These are phyloP conservation scores for Vombatus ursinus DNA, from an alignment of 2,113 vertebrate genomes.

Conservation along the genomic window DNA sequence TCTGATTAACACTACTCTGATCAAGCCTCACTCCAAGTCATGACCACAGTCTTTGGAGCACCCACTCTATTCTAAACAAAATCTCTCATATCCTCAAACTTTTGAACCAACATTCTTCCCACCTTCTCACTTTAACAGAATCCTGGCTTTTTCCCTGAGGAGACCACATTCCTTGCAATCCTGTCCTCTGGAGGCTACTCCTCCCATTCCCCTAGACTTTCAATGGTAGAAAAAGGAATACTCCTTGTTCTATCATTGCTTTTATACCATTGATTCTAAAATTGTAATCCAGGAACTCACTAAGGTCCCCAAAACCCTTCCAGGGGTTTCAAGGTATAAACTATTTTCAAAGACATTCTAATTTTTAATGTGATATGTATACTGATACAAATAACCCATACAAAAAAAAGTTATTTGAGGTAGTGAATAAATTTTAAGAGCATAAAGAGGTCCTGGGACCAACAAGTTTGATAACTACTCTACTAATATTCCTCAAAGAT, in stretches of 20 bases:
- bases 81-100: neutral
- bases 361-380: neutral
- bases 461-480: too few species aligned
- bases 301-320: neutral
- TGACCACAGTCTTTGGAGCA: neutral
- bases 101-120: neutral
- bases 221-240: neutral
- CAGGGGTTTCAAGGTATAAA: neutral
- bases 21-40: neutral
- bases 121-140: neutral
- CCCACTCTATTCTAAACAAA: neutral
- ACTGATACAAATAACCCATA: neutral
- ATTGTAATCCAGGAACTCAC: neutral
- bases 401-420: neutral
- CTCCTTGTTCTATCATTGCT: neutral
- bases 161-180: neutral
- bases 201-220: neutral
- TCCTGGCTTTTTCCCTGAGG: neutral
- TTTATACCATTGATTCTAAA: neutral
- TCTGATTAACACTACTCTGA: neutral
- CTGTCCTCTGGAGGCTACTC: neutral
- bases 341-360: neutral
- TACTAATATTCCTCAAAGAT: too few species aligned
- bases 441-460: too few species aligned
- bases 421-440: neutral